Percentiles rank a stretch among this genome's conserved stretches.
Conservation (phyloP, 2,113 vertebrate species). For the Barnardius zonarius region DNA sequence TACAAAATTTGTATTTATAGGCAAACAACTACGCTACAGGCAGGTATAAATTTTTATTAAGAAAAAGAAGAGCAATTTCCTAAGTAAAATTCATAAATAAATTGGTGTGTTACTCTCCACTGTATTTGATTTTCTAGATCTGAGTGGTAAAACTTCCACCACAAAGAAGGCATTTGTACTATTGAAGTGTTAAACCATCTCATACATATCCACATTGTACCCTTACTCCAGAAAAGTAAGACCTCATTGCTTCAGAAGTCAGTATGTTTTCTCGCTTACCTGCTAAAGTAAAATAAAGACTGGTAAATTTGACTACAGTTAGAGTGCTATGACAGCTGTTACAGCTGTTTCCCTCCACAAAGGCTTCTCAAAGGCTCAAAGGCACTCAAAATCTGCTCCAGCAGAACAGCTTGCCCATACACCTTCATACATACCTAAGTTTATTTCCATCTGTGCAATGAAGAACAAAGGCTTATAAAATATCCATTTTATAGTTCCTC, state of each 20-base stretch:
- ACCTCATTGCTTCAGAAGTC: background rate
- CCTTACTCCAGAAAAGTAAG: background rate
- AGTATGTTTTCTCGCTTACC: background rate
- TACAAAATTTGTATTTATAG: background rate
- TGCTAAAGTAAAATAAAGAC: background rate
- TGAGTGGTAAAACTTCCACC: background rate
- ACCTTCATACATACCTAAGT: background rate
- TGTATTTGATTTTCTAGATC: background rate
- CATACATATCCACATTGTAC: background rate
- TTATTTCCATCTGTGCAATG: background rate
- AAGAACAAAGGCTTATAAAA: background rate
- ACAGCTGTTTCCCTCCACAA: background rate
- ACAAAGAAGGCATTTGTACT: background rate
- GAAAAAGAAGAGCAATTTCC: background rate
- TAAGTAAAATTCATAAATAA: background rate
- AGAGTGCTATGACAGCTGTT: background rate
- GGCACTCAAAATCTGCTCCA: background rate
- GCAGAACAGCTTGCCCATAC: background rate
- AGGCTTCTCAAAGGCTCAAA: background rate
- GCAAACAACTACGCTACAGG: background rate
- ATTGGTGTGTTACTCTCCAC: background rate
- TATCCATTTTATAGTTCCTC: background rate
- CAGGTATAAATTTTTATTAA: background rate
- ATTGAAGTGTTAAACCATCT: background rate
- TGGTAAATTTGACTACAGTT: background rate